A percentile compares a stretch with the other conserved stretches of the same genome.
Evolutionary conservation across 2,113 vertebrate species (phyloP).

Genomic region (Prietella phreatophila): DNA sequence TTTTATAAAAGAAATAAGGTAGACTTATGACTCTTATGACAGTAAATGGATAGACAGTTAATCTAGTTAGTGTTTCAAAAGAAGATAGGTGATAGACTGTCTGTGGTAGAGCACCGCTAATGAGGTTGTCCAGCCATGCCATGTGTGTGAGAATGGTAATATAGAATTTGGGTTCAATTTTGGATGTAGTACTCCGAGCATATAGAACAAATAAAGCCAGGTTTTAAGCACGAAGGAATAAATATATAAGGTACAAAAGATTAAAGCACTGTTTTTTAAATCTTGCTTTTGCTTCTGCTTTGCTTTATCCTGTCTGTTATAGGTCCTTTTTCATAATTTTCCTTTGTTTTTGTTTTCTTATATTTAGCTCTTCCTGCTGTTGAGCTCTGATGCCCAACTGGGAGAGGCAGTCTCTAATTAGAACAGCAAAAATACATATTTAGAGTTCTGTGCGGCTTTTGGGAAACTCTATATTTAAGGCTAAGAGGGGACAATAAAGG

Average conservation of each 20-base stretch:
- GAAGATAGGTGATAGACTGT: not conserved
- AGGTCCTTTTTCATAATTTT: constrained; percentile 69
- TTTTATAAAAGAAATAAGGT: not conserved
- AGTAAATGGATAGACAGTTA: not conserved
- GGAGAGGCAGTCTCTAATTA: constrained; percentile 73
- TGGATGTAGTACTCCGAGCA: not conserved
- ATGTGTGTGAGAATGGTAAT: not conserved
- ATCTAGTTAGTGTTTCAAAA: not conserved
- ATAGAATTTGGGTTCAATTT: not conserved
- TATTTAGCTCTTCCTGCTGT: constrained; percentile 71
- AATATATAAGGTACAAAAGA: not conserved
- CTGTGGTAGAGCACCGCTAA: not conserved
- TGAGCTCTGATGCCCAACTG: constrained; percentile 64
- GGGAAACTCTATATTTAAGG: constrained; percentile 72
- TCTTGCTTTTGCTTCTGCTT: constrained; percentile 63
- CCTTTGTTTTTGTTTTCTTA: constrained; percentile 73
- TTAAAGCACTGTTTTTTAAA: not conserved
- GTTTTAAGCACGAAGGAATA: not conserved
- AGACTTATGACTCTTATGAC: not conserved
- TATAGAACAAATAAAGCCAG: not conserved
- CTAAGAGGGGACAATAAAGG: constrained; percentile 69
- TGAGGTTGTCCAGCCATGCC: not conserved
- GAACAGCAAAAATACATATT: constrained; percentile 74
- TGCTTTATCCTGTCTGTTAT: constrained; percentile 65
- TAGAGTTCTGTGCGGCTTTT: constrained; percentile 71